phyloP scores from a whole-genome alignment of 2,888 invertebrate species.

The Neoitamus cyanurus region DNA sequence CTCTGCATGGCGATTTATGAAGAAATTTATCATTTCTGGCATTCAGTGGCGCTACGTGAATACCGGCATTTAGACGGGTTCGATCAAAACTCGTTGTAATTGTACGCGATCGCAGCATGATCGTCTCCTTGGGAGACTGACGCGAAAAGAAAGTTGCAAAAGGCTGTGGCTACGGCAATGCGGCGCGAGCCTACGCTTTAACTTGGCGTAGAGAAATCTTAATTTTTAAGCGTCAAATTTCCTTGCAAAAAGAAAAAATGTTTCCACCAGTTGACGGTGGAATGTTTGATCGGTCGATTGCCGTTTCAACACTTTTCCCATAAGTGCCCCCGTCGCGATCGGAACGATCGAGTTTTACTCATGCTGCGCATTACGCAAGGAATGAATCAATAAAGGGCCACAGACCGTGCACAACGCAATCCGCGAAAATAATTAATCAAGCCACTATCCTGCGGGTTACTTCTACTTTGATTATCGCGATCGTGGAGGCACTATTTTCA shows the following conservation, averaged over 20 bases:
- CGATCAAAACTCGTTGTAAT: not conserved
- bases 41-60: constrained; percentile 7
- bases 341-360: not conserved
- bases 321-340: not conserved
- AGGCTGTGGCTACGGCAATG: not conserved
- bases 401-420: not conserved
- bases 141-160: constrained; percentile 20
- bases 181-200: not conserved
- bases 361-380: not conserved
- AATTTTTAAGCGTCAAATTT: not conserved
- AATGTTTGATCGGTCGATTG: not conserved
- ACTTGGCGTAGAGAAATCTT: not conserved
- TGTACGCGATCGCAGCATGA: constrained; percentile 14
- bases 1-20: not conserved
- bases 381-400: constrained; percentile 3
- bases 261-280: not conserved
- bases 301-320: not conserved
- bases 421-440: constrained; percentile 12
- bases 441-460: not conserved
- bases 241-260: not conserved
- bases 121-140: not conserved
- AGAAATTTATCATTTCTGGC: constrained; percentile 20
- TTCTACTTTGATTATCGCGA: not conserved
- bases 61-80: not conserved
- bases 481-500: not conserved